These are phyloP conservation scores for Lasioglossum villosulum DNA, from an alignment of 2,888 invertebrate species.

Conservation along the genomic window DNA sequence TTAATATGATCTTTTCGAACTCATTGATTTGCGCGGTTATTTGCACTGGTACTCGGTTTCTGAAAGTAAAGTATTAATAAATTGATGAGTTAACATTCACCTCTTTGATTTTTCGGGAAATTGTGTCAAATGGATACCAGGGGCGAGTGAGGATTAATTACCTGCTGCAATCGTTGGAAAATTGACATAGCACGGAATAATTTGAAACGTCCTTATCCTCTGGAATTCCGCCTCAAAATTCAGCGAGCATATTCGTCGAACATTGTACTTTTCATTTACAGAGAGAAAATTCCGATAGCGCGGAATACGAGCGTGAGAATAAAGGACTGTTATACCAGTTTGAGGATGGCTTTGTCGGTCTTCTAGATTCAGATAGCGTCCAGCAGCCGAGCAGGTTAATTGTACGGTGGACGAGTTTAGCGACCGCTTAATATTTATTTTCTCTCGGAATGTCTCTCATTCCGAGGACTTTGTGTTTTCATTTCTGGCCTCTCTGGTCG, in stretches of 20 bases:
- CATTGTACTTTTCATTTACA: not conserved
- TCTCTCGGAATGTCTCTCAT: not conserved
- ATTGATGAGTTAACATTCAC: too few species aligned
- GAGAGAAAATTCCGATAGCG: constrained; percentile 28
- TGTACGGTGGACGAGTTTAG: constrained; percentile 45
- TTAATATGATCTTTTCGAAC: not conserved
- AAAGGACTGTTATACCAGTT: constrained; percentile 50
- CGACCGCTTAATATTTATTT: constrained; percentile 40
- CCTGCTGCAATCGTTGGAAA: too few species aligned
- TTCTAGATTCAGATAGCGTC: constrained; percentile 50
- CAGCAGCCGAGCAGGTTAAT: constrained; percentile 43
- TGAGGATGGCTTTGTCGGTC: constrained; percentile 24
- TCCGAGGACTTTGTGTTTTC: not conserved
- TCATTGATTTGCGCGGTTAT: not conserved
- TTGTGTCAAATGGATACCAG: too few species aligned
- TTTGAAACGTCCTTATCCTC: not conserved
- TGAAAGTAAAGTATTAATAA: not conserved
- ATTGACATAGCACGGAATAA: not conserved
- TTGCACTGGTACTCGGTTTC: not conserved
- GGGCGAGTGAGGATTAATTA: too few species aligned
- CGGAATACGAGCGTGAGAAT: constrained; percentile 56
- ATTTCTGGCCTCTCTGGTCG: not conserved
- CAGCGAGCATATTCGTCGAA: not conserved
- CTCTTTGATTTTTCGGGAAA: too few species aligned
- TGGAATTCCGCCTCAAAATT: not conserved